Conservation (phyloP, 2,888 invertebrate species). For the Archaeoteleia sp. region DNA sequence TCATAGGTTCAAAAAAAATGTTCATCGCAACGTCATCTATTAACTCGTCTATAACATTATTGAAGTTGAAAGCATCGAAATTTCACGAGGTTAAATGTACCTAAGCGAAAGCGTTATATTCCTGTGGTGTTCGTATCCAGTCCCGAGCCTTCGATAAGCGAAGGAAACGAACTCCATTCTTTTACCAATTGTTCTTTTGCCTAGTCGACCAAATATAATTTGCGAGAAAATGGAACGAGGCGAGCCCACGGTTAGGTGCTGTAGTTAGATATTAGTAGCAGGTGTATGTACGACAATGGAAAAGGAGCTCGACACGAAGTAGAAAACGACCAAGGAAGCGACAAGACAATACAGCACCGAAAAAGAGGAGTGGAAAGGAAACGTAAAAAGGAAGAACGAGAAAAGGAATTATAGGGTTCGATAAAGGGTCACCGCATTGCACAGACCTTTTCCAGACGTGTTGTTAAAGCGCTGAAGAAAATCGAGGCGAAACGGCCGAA, state of each 20-base stretch:
- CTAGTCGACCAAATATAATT: constrained; percentile 56
- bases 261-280: constrained; percentile 25
- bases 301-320: constrained; percentile 14
- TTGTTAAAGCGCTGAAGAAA: too few species aligned
- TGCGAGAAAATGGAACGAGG: constrained; percentile 32
- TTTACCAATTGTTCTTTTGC: constrained; percentile 52
- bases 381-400: constrained; percentile 12
- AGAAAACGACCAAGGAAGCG: not conserved
- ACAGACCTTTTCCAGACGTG: constrained; percentile 8
- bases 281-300: constrained; percentile 24
- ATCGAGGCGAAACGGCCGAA: too few species aligned
- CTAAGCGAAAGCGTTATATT: constrained; percentile 3
- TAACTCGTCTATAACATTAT: constrained; percentile 11
- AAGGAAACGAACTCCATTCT: constrained; percentile 50
- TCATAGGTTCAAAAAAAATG: too few species aligned
- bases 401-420: constrained; percentile 25
- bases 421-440: constrained; percentile 18
- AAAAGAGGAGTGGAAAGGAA: constrained; percentile 15
- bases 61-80: constrained; percentile 7
- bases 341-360: constrained; percentile 22
- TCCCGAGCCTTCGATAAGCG: constrained; percentile 41
- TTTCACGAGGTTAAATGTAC: constrained; percentile 15
- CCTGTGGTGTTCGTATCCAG: constrained; percentile 37
- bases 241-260: constrained; percentile 19
- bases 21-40: constrained; percentile 13